Evolutionary conservation across 1,140 invertebrate species (phyloP).

Genomic region (Sitophilus oryzae): DNA sequence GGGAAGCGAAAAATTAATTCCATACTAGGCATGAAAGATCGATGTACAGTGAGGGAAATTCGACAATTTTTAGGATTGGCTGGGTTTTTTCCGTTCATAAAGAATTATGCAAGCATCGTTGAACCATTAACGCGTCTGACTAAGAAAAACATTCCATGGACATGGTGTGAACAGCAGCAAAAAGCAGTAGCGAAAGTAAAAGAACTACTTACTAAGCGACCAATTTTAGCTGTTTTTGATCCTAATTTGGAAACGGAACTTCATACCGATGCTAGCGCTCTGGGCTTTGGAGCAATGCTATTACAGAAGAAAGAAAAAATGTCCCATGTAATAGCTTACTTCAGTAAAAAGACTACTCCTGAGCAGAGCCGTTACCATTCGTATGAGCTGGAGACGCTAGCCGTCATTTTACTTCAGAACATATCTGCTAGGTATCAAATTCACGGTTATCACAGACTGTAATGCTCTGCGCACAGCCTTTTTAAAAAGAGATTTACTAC

Average conservation of each 20-base stretch:
- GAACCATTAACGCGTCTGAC: slow-evolving; percentile 1
- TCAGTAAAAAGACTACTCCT: background rate
- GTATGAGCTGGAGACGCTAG: background rate
- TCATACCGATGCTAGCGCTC: background rate
- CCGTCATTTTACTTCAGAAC: slow-evolving; percentile 21
- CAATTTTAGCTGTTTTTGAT: too few species aligned
- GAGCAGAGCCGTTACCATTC: background rate
- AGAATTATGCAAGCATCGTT: slow-evolving; percentile 8
- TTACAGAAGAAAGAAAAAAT: background rate
- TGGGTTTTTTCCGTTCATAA: slow-evolving; percentile 34
- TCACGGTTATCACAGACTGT: slow-evolving; percentile 34
- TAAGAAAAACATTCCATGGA: slow-evolving; percentile 25
- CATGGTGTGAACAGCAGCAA: slow-evolving; percentile 23
- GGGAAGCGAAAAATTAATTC: too few species aligned
- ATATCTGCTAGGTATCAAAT: slow-evolving; percentile 24
- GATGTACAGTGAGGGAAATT: too few species aligned
- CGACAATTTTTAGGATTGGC: too few species aligned
- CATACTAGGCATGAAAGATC: too few species aligned
- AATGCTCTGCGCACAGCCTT: slow-evolving; percentile 24
- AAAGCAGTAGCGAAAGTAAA: slow-evolving; percentile 32
- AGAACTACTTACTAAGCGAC: too few species aligned
- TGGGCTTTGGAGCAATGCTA: background rate
- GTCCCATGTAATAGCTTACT: background rate
- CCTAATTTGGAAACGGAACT: too few species aligned
- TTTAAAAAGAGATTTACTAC: slow-evolving; percentile 30